Conservation (phyloP, 2,113 vertebrate genomes). For the Brachypteracias leptosomus region DNA sequence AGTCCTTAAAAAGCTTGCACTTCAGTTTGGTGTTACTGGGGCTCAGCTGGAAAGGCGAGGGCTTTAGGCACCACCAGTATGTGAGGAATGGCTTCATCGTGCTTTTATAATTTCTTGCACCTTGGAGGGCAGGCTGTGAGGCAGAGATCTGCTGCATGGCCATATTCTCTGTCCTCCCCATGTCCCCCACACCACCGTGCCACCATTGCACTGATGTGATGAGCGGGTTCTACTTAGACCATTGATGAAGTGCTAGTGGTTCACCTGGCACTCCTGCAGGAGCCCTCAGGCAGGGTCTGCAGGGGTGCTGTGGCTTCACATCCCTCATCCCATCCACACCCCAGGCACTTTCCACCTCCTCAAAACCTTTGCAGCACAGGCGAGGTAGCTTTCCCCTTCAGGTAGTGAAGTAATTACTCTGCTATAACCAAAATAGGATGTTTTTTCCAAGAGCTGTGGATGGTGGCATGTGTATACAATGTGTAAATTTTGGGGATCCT, state of each 20-base stretch:
- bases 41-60: not conserved
- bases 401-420: not conserved
- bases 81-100: accelerated
- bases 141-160: not conserved
- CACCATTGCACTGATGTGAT: not conserved
- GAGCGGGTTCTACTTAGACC: not conserved
- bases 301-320: not conserved
- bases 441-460: not conserved
- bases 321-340: not conserved
- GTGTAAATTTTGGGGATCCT: not conserved
- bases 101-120: not conserved
- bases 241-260: not conserved
- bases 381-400: not conserved
- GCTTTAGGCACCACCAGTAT: not conserved
- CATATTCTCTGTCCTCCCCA: not conserved
- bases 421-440: not conserved
- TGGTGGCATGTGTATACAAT: not conserved
- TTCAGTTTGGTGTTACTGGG: not conserved
- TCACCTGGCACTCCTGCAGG: not conserved
- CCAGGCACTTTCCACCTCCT: not conserved
- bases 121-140: not conserved
- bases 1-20: not conserved
- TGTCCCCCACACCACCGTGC: not conserved
- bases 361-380: not conserved
- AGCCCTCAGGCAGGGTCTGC: not conserved